These are phyloP conservation scores for Melanotaenia duboulayi DNA, from an alignment of 2,113 vertebrate species.

Conservation along the genomic window DNA sequence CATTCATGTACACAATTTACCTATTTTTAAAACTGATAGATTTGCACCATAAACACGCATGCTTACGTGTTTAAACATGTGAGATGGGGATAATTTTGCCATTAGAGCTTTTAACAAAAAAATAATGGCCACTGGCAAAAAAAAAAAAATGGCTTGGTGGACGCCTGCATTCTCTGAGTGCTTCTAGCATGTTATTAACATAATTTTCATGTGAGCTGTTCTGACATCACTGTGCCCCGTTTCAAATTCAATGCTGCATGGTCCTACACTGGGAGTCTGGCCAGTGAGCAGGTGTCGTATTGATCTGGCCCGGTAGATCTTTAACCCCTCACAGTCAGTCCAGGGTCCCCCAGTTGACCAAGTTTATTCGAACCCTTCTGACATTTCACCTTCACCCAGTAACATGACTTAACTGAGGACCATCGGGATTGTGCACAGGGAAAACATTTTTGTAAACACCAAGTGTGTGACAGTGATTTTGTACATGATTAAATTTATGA, in stretches of 20 bases:
- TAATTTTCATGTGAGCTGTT: background rate
- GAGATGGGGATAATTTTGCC: too few relatives aligned
- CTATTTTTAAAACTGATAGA: too few relatives aligned
- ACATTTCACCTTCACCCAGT: constrained; percentile 38
- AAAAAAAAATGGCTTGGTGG: too few relatives aligned
- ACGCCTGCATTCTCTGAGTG: too few relatives aligned
- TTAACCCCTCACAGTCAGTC: constrained; percentile 34
- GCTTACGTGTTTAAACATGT: too few relatives aligned
- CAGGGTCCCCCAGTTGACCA: constrained; percentile 29
- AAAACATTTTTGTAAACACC: constrained; percentile 3
- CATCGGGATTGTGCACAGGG: background rate
- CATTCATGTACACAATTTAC: too few relatives aligned
- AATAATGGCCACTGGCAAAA: too few relatives aligned
- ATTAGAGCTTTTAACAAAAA: too few relatives aligned
- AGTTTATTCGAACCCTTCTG: constrained; percentile 59
- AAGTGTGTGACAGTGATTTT: background rate
- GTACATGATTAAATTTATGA: background rate
- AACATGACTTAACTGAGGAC: constrained; percentile 29
- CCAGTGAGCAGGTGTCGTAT: constrained; percentile 57
- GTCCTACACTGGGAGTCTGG: constrained; percentile 20
- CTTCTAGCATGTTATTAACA: too few relatives aligned
- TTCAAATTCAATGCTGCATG: constrained; percentile 24
- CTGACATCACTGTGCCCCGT: background rate
- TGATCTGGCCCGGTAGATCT: constrained; percentile 41
- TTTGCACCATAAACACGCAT: too few relatives aligned